These are phyloP conservation scores for Arctopsyche grandis DNA, from an alignment of 1,140 invertebrate species.

Conservation along the genomic window DNA sequence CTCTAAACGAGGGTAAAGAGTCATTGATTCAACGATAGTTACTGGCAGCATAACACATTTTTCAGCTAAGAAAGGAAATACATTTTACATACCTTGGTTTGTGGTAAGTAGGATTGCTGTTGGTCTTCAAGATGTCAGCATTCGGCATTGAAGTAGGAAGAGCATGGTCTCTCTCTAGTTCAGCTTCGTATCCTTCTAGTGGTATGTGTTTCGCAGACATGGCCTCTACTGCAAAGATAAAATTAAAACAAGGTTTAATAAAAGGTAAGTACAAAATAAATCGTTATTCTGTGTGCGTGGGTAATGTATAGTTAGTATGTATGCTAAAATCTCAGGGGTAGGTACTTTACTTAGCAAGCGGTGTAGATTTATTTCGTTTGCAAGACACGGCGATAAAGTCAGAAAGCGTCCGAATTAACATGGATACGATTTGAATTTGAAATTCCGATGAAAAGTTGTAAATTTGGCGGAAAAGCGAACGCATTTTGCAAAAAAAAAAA, in stretches of 20 bases:
- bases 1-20: too few relatives aligned
- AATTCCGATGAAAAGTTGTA: conserved; percentile 7
- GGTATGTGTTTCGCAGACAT: conserved; percentile 66
- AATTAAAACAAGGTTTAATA: conserved; percentile 14
- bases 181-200: conserved; percentile 70
- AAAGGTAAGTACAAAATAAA: background rate
- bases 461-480: background rate
- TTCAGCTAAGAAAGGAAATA: too few relatives aligned
- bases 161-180: conserved; percentile 74
- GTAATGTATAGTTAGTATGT: too few relatives aligned
- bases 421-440: conserved; percentile 12
- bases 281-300: background rate
- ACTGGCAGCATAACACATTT: too few relatives aligned
- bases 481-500: background rate
- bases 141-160: conserved; percentile 76
- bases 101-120: conserved; percentile 75
- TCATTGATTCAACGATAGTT: too few relatives aligned
- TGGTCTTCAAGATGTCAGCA: conserved; percentile 76
- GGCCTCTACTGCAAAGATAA: conserved; percentile 60
- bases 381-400: background rate
- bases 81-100: conserved; percentile 72
- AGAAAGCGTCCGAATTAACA: conserved; percentile 4
- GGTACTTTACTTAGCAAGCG: too few relatives aligned
- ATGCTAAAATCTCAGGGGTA: too few relatives aligned
- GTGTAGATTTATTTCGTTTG: background rate